Evolutionary conservation across 2,797 vertebrate genomes (phyloP), one percentile per base, ranked within the genome.

Genomic region (Crypturellus tataupa): DNA sequence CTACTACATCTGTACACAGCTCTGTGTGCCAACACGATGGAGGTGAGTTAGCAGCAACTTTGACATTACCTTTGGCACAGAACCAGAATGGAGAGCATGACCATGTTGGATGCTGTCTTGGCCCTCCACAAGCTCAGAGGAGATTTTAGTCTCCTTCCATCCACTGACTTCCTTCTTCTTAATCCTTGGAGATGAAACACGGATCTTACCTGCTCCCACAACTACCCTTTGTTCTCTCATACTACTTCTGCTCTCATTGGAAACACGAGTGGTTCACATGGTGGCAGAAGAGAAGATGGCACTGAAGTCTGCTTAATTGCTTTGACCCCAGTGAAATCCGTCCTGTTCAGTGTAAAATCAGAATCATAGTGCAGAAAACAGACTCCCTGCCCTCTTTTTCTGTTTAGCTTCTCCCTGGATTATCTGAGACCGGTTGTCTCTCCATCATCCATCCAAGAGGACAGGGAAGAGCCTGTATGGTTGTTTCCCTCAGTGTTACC

Each of bases 111-210:
- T 53, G 23, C 12, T 58, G 24, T 19, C 33, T 33, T 49, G 21
- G 19, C 2, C 9, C 21, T 83, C 33, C 10, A 5, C 24, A 18
- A 44, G 24, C 23, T 15, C 51, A 91, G 31, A 53, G 18, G 15
- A 79, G 9, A 10, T 63, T 47, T 47, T 80, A 3, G 47, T 9
- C 27, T 69, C 20, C 31, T 73, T 70, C 10, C 18, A 9, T 70
- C 18, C n/a, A 10, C 53, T 2, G 9, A 4, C 6, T 2, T 58
- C 2, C 47, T 2, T 6, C 3, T 77, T 92, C 25, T 15, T 11
- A 69, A 35, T 12, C 3, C 15, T 31, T 42, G 33, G 15, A 68
- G 29, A 39, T 6, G 49, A 24, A 44, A 6, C 7, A 29, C 2
- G 0, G 2, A 24, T 12, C 19, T 91, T 83, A 69, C 8, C 20